A percentile compares a stretch with the other conserved stretches of the same genome.
Conservation (phyloP, 2,888 invertebrate genomes). For the Disparrhopalites patrizii region DNA sequence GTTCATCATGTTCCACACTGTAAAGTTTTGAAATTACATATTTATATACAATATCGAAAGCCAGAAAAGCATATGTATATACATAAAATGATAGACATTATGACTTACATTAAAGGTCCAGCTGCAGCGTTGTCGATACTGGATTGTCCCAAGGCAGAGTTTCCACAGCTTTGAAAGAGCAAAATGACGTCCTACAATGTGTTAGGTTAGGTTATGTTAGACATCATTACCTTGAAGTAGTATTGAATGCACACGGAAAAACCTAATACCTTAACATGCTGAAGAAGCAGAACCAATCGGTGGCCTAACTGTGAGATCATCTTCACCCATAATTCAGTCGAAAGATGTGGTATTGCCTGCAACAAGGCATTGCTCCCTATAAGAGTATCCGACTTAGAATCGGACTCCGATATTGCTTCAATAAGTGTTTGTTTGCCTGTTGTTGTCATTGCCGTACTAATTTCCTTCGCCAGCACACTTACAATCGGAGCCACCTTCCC, state of each 20-base stretch:
- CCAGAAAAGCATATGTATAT: too few relatives aligned
- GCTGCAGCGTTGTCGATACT: slow-evolving; percentile 18
- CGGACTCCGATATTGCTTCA: slow-evolving; percentile 47
- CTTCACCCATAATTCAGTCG: slow-evolving; percentile 45
- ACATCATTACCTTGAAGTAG: neutral
- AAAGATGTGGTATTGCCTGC: slow-evolving; percentile 43
- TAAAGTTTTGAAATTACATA: neutral
- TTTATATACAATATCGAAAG: slow-evolving; percentile 5
- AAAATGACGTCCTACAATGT: slow-evolving; percentile 39
- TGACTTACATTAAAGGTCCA: slow-evolving; percentile 36
- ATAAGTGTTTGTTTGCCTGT: slow-evolving; percentile 47
- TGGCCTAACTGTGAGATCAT: slow-evolving; percentile 46
- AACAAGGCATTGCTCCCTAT: slow-evolving; percentile 45
- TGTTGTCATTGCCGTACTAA: slow-evolving; percentile 46
- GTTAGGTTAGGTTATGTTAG: too few relatives aligned
- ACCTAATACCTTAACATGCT: slow-evolving; percentile 42
- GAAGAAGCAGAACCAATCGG: slow-evolving; percentile 41
- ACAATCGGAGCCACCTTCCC: slow-evolving; percentile 47
- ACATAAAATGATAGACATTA: slow-evolving; percentile 4
- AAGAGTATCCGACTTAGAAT: slow-evolving; percentile 44
- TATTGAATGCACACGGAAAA: neutral
- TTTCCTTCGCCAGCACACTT: slow-evolving; percentile 46
- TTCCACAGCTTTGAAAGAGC: slow-evolving; percentile 47
- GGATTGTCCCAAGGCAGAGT: slow-evolving; percentile 40
- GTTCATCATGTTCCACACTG: slow-evolving; percentile 44